Evolutionary conservation across 2,113 vertebrate genomes (phyloP).

Genomic region (Chionodraco myersi): DNA sequence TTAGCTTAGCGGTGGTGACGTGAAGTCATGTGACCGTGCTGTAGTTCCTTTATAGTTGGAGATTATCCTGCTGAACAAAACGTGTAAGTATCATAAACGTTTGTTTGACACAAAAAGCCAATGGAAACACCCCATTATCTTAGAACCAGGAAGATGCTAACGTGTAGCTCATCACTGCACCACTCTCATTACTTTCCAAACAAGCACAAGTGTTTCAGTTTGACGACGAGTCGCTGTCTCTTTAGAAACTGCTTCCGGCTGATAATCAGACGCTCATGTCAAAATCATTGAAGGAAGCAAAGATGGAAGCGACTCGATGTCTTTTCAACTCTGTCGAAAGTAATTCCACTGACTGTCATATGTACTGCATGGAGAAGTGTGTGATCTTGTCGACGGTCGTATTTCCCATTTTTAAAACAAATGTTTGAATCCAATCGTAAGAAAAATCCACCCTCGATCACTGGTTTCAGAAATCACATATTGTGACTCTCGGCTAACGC

Average conservation of each 20-base stretch:
- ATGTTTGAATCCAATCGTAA: background rate
- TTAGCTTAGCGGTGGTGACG: no score
- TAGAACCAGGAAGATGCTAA: no score
- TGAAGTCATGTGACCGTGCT: no score
- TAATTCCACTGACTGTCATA: background rate
- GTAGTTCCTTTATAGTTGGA: no score
- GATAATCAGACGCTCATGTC: background rate
- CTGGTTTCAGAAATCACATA: no score
- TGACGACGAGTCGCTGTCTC: background rate
- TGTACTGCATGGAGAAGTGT: background rate
- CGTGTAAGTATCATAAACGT: no score
- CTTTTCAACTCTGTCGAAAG: background rate
- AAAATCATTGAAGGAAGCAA: background rate
- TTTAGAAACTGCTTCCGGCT: background rate
- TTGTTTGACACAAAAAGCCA: no score
- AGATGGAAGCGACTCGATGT: background rate
- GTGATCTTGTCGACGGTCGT: background rate
- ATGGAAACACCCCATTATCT: no score
- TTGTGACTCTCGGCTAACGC: background rate
- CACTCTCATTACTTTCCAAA: background rate
- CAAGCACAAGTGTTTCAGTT: background rate
- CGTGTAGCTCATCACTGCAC: no score
- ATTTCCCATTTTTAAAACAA: background rate
- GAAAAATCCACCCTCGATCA: slow-evolving; percentile 37
- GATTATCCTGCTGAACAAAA: no score